Evolutionary conservation across 2,888 invertebrate species (phyloP).

Genomic region (Acronicta psi): DNA sequence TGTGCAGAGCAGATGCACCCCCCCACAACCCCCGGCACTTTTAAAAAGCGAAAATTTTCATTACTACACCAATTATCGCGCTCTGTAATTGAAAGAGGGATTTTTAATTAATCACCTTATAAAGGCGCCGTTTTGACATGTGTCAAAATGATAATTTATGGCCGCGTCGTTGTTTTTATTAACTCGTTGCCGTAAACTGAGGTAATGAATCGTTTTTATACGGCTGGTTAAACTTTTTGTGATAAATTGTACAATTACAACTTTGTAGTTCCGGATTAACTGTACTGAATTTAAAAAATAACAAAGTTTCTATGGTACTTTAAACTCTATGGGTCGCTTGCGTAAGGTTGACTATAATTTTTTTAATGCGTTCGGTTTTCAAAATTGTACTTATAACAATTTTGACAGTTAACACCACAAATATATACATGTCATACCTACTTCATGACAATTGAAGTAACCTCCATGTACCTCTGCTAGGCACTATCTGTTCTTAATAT

Average conservation of each 20-base stretch:
- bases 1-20: conserved; percentile 79
- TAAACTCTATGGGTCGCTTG: too few species aligned
- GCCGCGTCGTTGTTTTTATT: conserved; percentile 15
- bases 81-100: conserved; percentile 48
- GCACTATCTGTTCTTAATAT: too few species aligned
- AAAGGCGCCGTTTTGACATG: conserved; percentile 45
- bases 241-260: conserved; percentile 15
- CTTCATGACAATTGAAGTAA: too few species aligned
- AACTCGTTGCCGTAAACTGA: conserved; percentile 6
- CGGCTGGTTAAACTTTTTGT: conserved; percentile 4
- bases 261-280: neutral
- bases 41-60: conserved; percentile 53
- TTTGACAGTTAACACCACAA: too few species aligned
- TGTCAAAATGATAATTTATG: conserved; percentile 49
- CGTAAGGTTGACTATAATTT: too few species aligned
- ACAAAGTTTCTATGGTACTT: too few species aligned
- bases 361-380: too few species aligned
- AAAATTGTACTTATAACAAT: too few species aligned
- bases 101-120: conserved; percentile 49
- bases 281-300: neutral
- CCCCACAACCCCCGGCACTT: conserved; percentile 60
- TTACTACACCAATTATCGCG: conserved; percentile 47
- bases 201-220: conserved; percentile 26
- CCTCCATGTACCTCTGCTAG: too few species aligned
- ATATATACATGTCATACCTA: too few species aligned